Base-by-base conservation (phyloP, 1,140 invertebrate genomes). In the Colletes latitarsis region DNA sequence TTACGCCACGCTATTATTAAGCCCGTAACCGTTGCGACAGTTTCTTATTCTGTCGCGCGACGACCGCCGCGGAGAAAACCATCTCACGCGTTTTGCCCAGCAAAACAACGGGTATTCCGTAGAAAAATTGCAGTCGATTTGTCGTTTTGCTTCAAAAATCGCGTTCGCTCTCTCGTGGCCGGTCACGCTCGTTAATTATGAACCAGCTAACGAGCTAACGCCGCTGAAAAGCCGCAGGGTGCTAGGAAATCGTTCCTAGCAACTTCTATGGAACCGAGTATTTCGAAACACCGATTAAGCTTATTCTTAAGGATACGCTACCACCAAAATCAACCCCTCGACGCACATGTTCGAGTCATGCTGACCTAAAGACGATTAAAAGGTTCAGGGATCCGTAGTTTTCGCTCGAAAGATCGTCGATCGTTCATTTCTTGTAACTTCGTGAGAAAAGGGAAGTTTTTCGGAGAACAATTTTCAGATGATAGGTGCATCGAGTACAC, bases 1-100 rank as follows among this genome's bases (percentile, higher is more conserved):
- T 70, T 57, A 60, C 49, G 15, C 43, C 66, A 57, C 30, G 70
- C 12, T 43, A 64, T 57, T 57, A 76, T 58, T 58, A 57, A 21
- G 68, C 21, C 4, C 53, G 43, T 53, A 55, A 39, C 49, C 19
- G 57, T 55, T 70, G 53, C 21, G 64, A 71, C 19, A 82, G 41
- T 19, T 57, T 77, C 21, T 66, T 15, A 6, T 58, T 64, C 17
- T 39, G 57, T 55, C 76, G 64, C 30, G 64, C 10, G 5, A 71
- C 69, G 6, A 39, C 70, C 15, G 53, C 6, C 41, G 9, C 64
- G 5, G 9, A 72, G 15, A 12, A 6, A 69, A n/a, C 76, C 74
- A 14, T 63, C 74, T 30, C 57, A n/a, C 58, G 8, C 71, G 49
- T 14, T 66, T 30, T 9, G 0, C 0, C 12, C 0, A 2, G 3